Evolutionary conservation across 2,888 invertebrate genomes (phyloP).

Genomic region (Cataglyphis livida): DNA sequence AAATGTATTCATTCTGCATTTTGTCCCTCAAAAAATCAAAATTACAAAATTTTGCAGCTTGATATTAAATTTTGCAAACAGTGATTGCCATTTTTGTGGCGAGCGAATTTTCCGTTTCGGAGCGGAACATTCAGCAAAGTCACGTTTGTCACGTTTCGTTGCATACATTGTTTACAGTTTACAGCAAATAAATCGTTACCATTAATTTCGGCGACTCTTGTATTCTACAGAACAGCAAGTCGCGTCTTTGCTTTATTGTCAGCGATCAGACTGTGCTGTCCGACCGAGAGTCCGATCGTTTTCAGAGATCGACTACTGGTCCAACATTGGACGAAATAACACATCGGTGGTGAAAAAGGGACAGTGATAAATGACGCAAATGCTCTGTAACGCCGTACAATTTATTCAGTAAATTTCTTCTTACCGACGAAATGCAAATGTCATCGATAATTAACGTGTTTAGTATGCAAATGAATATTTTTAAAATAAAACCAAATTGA

Average conservation of each 20-base stretch:
- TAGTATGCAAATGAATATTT: constrained; percentile 33
- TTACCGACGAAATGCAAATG: constrained; percentile 34
- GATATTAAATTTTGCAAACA: background rate
- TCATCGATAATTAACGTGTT: constrained; percentile 41
- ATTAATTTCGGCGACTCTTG: constrained; percentile 74
- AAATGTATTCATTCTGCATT: background rate
- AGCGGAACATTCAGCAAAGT: constrained; percentile 14
- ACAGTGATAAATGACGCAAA: constrained; percentile 53
- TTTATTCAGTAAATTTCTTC: constrained; percentile 43
- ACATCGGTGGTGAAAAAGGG: constrained; percentile 36
- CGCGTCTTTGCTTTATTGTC: constrained; percentile 4
- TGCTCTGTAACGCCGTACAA: constrained; percentile 23
- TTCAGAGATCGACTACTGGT: constrained; percentile 37
- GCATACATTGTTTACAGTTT: constrained; percentile 52
- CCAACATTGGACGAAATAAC: constrained; percentile 33
- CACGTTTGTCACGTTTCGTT: constrained; percentile 27
- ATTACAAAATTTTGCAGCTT: background rate
- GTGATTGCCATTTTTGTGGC: background rate
- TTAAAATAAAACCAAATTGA: background rate
- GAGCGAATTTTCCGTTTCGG: background rate
- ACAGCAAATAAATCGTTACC: constrained; percentile 63
- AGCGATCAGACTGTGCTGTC: background rate
- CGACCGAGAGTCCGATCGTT: constrained; percentile 27
- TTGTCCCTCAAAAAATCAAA: background rate
- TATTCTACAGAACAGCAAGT: constrained; percentile 29